These are phyloP conservation scores for Sterrhoptilus dennistouni DNA, from an alignment of 2,113 vertebrate species.

Conservation along the genomic window DNA sequence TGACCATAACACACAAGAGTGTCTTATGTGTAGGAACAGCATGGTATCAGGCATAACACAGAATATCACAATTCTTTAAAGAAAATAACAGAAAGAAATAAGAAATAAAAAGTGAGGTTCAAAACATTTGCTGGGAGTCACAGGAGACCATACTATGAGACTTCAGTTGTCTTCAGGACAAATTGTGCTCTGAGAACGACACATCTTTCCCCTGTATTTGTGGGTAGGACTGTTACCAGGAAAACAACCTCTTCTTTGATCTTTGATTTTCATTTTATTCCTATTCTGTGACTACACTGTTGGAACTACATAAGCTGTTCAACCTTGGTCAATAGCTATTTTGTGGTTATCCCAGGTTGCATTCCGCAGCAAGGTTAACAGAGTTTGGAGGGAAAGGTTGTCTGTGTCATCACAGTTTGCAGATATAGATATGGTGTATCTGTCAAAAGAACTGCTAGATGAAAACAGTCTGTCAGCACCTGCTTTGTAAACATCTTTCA, in stretches of 20 bases:
- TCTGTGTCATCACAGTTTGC: not conserved
- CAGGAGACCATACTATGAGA: not conserved
- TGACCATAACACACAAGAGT: not conserved
- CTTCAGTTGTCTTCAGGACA: not conserved
- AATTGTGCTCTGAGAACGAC: not conserved
- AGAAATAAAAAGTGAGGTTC: not conserved
- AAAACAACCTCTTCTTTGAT: not conserved
- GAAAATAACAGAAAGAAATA: not conserved
- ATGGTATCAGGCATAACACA: not conserved
- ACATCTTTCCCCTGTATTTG: not conserved
- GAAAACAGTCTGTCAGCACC: not conserved
- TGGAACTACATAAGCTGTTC: not conserved
- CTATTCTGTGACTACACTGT: not conserved
- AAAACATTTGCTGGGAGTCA: not conserved
- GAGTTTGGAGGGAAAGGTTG: not conserved
- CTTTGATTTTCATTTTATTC: not conserved
- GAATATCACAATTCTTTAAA: not conserved
- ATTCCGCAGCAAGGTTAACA: not conserved
- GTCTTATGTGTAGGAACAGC: not conserved
- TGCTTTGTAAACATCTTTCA: not conserved
- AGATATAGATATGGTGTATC: rapidly evolving
- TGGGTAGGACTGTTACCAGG: not conserved
- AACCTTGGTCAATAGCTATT: not conserved
- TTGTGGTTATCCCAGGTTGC: not conserved
- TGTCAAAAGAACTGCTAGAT: not conserved